phyloP scores from a whole-genome alignment of 2,113 vertebrate species.

The Vulpes ferrilata region DNA sequence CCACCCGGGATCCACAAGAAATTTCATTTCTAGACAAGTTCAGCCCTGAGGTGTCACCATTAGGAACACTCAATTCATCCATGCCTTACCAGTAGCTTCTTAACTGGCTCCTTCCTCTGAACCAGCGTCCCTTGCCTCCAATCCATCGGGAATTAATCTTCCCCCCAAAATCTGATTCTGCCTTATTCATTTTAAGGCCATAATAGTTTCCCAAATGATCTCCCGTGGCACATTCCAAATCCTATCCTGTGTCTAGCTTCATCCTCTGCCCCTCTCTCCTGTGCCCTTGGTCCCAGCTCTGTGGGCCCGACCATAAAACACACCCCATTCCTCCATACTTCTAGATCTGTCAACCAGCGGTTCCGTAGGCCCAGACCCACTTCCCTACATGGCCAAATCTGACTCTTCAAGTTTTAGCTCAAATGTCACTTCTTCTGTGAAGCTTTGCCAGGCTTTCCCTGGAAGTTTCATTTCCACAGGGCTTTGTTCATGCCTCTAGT shows the following conservation, averaged over 20 bases:
- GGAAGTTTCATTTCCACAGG: not conserved
- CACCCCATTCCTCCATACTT: not conserved
- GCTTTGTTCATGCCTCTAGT: not conserved
- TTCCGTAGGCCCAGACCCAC: not conserved
- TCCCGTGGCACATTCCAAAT: not conserved
- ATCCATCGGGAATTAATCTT: too few species aligned
- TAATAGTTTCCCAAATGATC: not conserved
- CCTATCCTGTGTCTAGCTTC: not conserved
- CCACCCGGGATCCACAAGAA: not conserved
- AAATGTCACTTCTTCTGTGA: not conserved
- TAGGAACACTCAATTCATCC: not conserved
- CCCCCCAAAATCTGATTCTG: not conserved
- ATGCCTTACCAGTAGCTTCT: not conserved
- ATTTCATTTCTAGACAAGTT: not conserved
- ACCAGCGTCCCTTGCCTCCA: not conserved
- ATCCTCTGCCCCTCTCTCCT: not conserved
- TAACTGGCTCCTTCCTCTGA: not conserved
- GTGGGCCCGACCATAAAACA: not conserved
- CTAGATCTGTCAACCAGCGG: not conserved
- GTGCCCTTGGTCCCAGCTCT: not conserved
- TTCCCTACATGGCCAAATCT: not conserved
- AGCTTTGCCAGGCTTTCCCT: not conserved
- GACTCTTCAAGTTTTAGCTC: not conserved
- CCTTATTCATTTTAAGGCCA: not conserved
- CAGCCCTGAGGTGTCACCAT: not conserved